Base-by-base conservation (phyloP, 2,888 invertebrate species). In the Rhabditoides inermis region DNA sequence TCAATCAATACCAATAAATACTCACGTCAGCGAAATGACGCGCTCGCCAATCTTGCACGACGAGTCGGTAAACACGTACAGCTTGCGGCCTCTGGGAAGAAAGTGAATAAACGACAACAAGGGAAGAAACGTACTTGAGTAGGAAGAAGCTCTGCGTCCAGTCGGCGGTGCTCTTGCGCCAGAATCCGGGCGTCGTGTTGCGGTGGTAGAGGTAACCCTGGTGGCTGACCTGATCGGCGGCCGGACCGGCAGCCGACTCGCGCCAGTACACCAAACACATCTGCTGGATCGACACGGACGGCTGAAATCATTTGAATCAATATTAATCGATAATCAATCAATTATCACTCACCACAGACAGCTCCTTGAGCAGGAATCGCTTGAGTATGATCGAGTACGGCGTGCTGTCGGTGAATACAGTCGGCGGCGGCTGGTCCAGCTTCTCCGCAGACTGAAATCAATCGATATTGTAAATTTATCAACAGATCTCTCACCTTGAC, bases 1-100 rank as follows among this genome's bases (percentile, higher is more conserved):
- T 35, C 32, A 18, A n/a, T 20, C 23, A 39, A 20, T n/a, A 22
- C 27, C 20, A 49, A 49, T 2, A 26, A 22, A n/a, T 18, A 37
- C 56, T 41, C 10, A 62, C 62, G 51, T 60, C 47, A 65, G 51
- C 27, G 60, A 55, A 41, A 62, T 49, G 1, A 61, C 48, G n/a
- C 40, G 20, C 26, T 58, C 55, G 22, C 60, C 61, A 12, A 47
- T 48, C 27, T 67, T 69, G 58, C 67, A 70, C 0, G 59, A 59
- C 15, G 70, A 69, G 51, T 72, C 69, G 15, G 56, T 46, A 49
- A 70, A 73, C 32, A 70, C 58, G 50, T 68, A 65, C 12, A 73
- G 56, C 25, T 61, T 66, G n/a, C 51, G 53, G n/a, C 66, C 70
- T 32, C 60, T 57, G 32, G 51, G 53, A 50, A 51, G 28, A 45